A percentile compares a stretch with the other conserved stretches of the same genome.
Evolutionary conservation across 2,888 invertebrate genomes (phyloP).

Genomic region (Eumerus sabulonum): DNA sequence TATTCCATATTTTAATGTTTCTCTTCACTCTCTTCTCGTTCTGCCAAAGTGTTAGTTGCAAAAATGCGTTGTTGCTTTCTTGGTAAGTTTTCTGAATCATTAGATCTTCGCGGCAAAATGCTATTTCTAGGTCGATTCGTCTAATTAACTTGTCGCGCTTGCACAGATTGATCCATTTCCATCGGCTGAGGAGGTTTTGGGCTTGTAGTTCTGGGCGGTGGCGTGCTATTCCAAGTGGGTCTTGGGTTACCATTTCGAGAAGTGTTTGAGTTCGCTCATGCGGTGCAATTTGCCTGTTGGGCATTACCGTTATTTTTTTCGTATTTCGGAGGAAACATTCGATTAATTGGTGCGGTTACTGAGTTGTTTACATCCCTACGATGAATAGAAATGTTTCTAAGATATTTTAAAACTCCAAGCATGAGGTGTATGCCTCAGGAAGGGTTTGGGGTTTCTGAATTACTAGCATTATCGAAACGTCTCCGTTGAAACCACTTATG

Average conservation of each 20-base stretch:
- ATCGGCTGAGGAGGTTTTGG: slow-evolving; percentile 32
- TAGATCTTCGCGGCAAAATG: background rate
- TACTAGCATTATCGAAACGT: slow-evolving; percentile 30
- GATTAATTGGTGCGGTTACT: slow-evolving; percentile 23
- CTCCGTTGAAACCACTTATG: slow-evolving; percentile 39
- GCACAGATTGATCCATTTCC: slow-evolving; percentile 29
- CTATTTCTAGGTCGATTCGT: slow-evolving; percentile 35
- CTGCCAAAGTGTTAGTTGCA: background rate
- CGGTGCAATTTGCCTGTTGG: background rate
- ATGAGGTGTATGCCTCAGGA: slow-evolving; percentile 36
- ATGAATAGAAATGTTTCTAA: slow-evolving; percentile 23
- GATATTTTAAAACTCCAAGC: slow-evolving; percentile 39
- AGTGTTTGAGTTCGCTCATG: slow-evolving; percentile 10
- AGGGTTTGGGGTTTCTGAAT: slow-evolving; percentile 46
- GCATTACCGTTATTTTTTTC: slow-evolving; percentile 1
- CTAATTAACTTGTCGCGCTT: slow-evolving; percentile 24
- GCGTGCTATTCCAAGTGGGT: no score
- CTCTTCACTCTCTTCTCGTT: background rate
- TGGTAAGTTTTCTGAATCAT: slow-evolving; percentile 13
- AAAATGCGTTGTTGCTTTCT: slow-evolving; percentile 32
- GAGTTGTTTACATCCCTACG: slow-evolving; percentile 6
- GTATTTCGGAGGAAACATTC: slow-evolving; percentile 12
- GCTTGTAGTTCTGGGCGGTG: slow-evolving; percentile 11
- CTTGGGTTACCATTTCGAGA: slow-evolving; percentile 11
- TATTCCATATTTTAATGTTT: slow-evolving; percentile 4